Evolutionary conservation across 2,113 vertebrate genomes (phyloP), one percentile per base, ranked within the genome.

Genomic region (Albula glossodonta): DNA sequence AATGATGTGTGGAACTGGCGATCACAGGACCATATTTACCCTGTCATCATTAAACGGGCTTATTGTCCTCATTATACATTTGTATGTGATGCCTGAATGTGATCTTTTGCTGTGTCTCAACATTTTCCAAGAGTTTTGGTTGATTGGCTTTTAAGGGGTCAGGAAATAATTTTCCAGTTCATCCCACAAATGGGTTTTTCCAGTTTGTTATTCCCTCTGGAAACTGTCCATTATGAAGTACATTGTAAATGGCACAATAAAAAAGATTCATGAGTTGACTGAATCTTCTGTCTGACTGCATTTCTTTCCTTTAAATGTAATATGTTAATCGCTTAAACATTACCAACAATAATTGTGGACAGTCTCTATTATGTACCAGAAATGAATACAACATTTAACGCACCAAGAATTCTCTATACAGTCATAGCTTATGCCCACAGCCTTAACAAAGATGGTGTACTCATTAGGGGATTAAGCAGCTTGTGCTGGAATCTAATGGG

Each of bases 401-500:
- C 63, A 70, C n/a, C n/a, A n/a, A 70, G 63, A 70, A 31, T 31
- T 31, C 5, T 9, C 70, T 10, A 2, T 31, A 2, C 5, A 74
- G 70, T 74, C 25, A 31, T n/a, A n/a, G 70, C 70, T 74, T 70
- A 31, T 74, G 22, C n/a, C 22, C 70, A 74, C 70, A 74, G 78
- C 78, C 5, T 51, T 50, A 80, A 49, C 50, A 82, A 53, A 25
- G 22, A 51, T 5, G 51, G 22, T 74, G 9, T 82, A 31, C 51
- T 82, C 12, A 9, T 82, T 51, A 82, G 50, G 49, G 50, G 79
- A 81, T 78, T 7, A 78, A 52, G 15, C 22, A 22, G 81, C 13
- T 10, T 41, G 4, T 82, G 50, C 81, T 60, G 81, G 53, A 60
- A 41, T 83, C 56, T 17, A 83, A 48, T 82, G 52, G 78, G 81